Conservation (phyloP, 2,113 vertebrate genomes). For the Hoplias malabaricus region DNA sequence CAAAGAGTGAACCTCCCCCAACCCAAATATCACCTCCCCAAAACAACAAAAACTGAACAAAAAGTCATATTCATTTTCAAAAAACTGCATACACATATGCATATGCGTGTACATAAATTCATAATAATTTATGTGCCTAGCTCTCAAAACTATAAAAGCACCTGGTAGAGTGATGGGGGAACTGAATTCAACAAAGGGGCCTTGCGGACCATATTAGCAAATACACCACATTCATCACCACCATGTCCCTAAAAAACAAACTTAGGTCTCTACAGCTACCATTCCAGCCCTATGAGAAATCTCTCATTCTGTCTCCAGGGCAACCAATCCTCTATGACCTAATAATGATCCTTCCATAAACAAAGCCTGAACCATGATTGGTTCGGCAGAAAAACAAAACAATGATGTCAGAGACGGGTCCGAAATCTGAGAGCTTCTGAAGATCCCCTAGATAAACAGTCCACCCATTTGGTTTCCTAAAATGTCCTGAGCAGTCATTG, state of each 20-base stretch:
- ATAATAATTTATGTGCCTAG: neutral
- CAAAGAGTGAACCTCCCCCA: too few species aligned
- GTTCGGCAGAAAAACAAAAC: slow-evolving; percentile 12
- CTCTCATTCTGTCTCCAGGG: slow-evolving; percentile 34
- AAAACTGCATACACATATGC: neutral
- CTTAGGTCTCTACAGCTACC: slow-evolving; percentile 48
- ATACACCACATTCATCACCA: slow-evolving; percentile 1
- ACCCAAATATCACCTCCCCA: too few species aligned
- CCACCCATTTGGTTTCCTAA: slow-evolving; percentile 2
- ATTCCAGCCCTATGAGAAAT: slow-evolving; percentile 28
- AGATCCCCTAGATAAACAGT: slow-evolving; percentile 4
- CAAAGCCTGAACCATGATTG: neutral
- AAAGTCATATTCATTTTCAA: neutral
- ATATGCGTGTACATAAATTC: neutral
- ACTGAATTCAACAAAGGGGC: neutral
- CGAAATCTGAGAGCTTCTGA: neutral
- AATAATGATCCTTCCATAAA: slow-evolving; percentile 33
- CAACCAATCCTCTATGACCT: slow-evolving; percentile 45
- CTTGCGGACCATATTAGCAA: neutral
- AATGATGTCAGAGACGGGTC: neutral
- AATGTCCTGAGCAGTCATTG: neutral
- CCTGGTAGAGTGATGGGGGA: slow-evolving; percentile 1
- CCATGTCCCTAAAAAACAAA: slow-evolving; percentile 28
- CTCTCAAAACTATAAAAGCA: neutral
- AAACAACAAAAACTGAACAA: too few species aligned